Percentiles rank a stretch among this genome's conserved stretches.
These are phyloP conservation scores for Chrysoperla carnea DNA, from an alignment of 1,140 invertebrate genomes.

Conservation along the genomic window DNA sequence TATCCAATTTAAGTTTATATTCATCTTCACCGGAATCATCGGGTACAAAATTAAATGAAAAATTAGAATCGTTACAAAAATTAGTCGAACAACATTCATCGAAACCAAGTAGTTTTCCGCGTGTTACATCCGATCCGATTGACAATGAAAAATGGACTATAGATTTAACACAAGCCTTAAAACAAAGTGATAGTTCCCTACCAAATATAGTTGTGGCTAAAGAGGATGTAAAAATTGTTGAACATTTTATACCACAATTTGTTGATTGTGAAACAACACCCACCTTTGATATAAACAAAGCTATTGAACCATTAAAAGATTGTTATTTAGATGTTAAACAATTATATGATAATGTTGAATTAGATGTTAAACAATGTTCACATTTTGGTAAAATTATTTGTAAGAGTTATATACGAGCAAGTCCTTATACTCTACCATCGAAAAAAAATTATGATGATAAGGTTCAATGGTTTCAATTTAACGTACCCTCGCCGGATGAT, in stretches of 20 bases:
- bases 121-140: not conserved
- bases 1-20: too few relatives aligned
- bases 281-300: not conserved
- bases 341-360: too few relatives aligned
- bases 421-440: constrained; percentile 6
- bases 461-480: constrained; percentile 3
- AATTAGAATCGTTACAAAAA: too few relatives aligned
- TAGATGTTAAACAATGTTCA: constrained; percentile 16
- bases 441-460: not conserved
- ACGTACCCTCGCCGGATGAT: constrained; percentile 4
- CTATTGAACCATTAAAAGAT: constrained; percentile 2
- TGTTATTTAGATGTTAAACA: too few relatives aligned
- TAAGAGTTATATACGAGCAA: constrained; percentile 17
- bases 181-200: too few relatives aligned
- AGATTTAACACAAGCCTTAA: constrained; percentile 14
- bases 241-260: constrained; percentile 8
- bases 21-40: too few relatives aligned
- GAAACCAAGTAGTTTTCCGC: too few relatives aligned
- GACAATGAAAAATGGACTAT: constrained; percentile 8
- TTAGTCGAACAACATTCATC: too few relatives aligned
- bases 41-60: too few relatives aligned
- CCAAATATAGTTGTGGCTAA: constrained; percentile 5
- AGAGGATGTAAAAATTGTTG: not conserved
- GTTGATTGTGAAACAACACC: constrained; percentile 13
- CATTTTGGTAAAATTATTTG: constrained; percentile 31